Percentiles rank a stretch among this genome's conserved stretches.
Evolutionary conservation across 1,140 invertebrate species (phyloP).

Genomic region (Lepidotrigona ventralis): DNA sequence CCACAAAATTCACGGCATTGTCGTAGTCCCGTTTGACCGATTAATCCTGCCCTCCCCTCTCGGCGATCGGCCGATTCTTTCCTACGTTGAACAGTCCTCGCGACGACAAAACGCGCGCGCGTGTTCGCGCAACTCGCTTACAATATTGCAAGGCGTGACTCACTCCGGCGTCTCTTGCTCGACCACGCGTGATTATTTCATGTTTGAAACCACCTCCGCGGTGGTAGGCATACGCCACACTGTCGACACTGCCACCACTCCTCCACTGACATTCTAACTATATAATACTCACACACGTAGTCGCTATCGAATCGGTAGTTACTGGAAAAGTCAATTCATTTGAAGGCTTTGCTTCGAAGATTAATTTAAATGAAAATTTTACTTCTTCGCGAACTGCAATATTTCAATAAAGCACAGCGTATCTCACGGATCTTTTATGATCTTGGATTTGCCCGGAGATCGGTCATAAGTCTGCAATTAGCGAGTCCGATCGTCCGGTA

Average conservation of each 20-base stretch:
- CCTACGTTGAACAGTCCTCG: constrained; percentile 20
- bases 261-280: background rate
- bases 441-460: constrained; percentile 33
- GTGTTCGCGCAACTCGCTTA: constrained; percentile 28
- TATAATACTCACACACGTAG: background rate
- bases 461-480: constrained; percentile 61
- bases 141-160: constrained; percentile 59
- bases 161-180: constrained; percentile 63
- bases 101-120: constrained; percentile 40
- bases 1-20: constrained; percentile 5
- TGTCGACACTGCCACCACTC: constrained; percentile 61
- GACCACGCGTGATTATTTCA: constrained; percentile 59
- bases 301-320: no score
- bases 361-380: no score
- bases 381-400: no score
- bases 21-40: constrained; percentile 3
- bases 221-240: constrained; percentile 42
- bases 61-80: constrained; percentile 21
- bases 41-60: constrained; percentile 26
- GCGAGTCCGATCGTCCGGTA: constrained; percentile 51
- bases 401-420: background rate
- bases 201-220: constrained; percentile 64
- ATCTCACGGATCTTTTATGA: background rate
- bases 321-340: no score
- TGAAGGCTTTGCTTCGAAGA: no score